Conservation (phyloP, 2,888 invertebrate genomes). For the Spodoptera exigua region DNA sequence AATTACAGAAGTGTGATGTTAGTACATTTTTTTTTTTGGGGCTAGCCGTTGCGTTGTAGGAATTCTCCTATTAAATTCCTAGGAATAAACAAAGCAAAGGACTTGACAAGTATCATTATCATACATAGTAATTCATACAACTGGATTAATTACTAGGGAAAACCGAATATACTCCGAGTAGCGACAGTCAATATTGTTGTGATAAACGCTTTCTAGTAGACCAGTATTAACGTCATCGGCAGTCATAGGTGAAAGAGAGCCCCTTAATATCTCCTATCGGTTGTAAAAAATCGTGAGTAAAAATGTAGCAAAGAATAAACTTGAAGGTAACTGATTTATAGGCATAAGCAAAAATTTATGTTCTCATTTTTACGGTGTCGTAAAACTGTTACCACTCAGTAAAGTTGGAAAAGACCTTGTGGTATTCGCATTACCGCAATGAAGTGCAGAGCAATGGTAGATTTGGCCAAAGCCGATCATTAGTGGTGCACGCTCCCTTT, state of each 20-base stretch:
- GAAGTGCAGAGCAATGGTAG: slow-evolving; percentile 8
- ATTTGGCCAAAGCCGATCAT: slow-evolving; percentile 41
- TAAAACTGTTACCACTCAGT: slow-evolving; percentile 49
- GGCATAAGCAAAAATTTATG: slow-evolving; percentile 36
- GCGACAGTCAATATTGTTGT: too few species aligned
- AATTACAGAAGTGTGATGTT: slow-evolving; percentile 47
- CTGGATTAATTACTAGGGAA: too few species aligned
- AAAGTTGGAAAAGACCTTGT: slow-evolving; percentile 45
- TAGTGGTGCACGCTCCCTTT: slow-evolving; percentile 30
- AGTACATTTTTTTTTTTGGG: slow-evolving; percentile 1
- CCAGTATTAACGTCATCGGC: too few species aligned
- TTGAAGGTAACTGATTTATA: slow-evolving; percentile 43
- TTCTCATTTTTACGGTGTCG: slow-evolving; percentile 50
- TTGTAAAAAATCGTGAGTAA: neutral
- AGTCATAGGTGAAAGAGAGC: too few species aligned
- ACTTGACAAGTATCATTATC: too few species aligned
- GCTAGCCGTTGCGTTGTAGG: neutral
- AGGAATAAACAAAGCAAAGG: too few species aligned
- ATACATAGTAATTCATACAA: too few species aligned
- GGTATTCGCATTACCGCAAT: slow-evolving; percentile 46
- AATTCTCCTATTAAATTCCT: too few species aligned
- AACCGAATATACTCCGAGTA: too few species aligned
- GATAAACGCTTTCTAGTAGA: too few species aligned
- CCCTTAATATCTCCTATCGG: too few species aligned
- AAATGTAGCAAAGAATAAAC: slow-evolving; percentile 13